Evolutionary conservation across 2,888 invertebrate species (phyloP), one percentile per base, ranked within the genome.

Genomic region (Zygaena filipendulae): DNA sequence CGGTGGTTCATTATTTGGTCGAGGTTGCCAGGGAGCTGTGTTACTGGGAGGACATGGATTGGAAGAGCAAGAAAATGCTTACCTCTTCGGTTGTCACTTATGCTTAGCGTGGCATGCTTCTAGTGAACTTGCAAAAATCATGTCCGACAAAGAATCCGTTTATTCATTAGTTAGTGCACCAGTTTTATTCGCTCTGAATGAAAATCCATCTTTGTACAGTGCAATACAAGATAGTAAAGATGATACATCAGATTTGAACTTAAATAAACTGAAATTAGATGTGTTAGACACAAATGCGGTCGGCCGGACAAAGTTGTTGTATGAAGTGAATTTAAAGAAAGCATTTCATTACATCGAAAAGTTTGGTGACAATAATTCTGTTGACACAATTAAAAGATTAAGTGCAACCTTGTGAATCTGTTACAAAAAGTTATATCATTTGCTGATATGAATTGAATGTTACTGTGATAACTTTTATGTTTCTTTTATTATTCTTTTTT

Each of bases 1-100:
- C 44, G 88, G 88, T 39, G 92, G 89, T 0, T 66, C 74, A 0
- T 48, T 81, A 19, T 68, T 81, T 3, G 92, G 92, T 4, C 85
- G 90, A 47, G 89, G 91, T 4, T 94, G 93, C 52, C 86, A 90
- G 62, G 88, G 90, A n/a, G 87, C 92, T 1, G 54, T 92, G 30
- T 82, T 88, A 57, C 66, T 94, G 38, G 90, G 88, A 10, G 87
- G 87, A 1, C 88, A 90, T 47, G 71, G 77, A 16, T 54, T 80
- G 24, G 77, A 84, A 18, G 67, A 88, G 21, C 91, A 92, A 56
- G 82, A 87, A 34, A 82, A 84, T 29, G 93, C 90, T 0, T 90
- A 87, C 52, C 77, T 87, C 28, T 91, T 93, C 53, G 93, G 92
- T 3, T 87, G 89, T 52, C 88, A 92, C 61, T 75, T 92, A 27